Evolutionary conservation across 2,888 invertebrate species (phyloP).

Genomic region (Neria commutata): DNA sequence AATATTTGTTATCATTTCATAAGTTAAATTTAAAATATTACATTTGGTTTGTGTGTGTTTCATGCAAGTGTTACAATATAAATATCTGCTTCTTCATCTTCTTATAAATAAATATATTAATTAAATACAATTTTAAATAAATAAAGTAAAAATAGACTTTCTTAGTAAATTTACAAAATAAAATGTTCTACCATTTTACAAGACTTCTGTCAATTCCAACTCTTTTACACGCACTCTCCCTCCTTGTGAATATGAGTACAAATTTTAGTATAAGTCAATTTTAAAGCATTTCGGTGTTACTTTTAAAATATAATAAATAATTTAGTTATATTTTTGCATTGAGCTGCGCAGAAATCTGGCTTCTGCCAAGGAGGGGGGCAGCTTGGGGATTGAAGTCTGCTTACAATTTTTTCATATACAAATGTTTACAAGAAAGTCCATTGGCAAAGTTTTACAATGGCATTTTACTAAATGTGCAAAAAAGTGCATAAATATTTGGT

Average conservation of each 20-base stretch:
- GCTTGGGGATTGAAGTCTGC: too few species aligned
- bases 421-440: constrained; percentile 11
- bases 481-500: background rate
- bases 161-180: background rate
- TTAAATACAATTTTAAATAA: constrained; percentile 4
- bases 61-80: background rate
- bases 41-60: background rate
- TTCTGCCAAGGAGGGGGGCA: background rate
- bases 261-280: constrained; percentile 53
- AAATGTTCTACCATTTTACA: background rate
- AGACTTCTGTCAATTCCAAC: background rate
- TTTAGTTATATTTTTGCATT: constrained; percentile 16
- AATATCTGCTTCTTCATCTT: background rate
- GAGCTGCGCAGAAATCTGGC: background rate
- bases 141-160: constrained; percentile 2
- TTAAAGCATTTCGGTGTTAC: background rate
- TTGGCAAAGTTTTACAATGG: background rate
- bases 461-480: constrained; percentile 4
- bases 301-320: constrained; percentile 25
- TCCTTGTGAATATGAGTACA: constrained; percentile 44
- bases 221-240: constrained; percentile 14
- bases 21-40: background rate
- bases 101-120: constrained; percentile 9
- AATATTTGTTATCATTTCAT: background rate
- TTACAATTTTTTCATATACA: background rate